phyloP scores from a whole-genome alignment of 2,797 vertebrate genomes.

The Orientallactaga sibirica region DNA sequence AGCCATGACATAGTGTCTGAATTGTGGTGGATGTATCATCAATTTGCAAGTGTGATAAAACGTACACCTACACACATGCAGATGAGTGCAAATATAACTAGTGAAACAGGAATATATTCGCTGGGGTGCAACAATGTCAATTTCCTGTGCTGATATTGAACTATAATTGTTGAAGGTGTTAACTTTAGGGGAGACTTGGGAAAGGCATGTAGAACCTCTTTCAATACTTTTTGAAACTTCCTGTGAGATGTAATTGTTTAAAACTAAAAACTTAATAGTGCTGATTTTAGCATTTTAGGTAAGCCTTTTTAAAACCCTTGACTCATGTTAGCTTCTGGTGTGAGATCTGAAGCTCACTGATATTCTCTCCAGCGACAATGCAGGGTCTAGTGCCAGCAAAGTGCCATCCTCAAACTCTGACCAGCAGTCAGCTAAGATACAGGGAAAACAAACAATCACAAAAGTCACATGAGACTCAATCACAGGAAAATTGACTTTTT shows the following conservation, averaged over 20 bases:
- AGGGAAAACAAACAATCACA: not conserved
- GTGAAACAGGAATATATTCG: not conserved
- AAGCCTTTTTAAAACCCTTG: not conserved
- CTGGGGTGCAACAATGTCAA: not conserved
- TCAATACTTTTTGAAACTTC: not conserved
- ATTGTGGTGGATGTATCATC: not conserved
- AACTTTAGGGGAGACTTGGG: not conserved
- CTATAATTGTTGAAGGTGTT: not conserved
- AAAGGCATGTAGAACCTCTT: not conserved
- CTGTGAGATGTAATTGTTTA: not conserved
- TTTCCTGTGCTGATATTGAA: not conserved
- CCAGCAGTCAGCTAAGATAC: not conserved
- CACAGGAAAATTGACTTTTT: not conserved
- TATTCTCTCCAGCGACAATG: not conserved
- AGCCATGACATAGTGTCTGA: not conserved
- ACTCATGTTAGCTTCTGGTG: not conserved
- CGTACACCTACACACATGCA: not conserved
- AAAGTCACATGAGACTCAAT: not conserved
- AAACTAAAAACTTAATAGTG: not conserved
- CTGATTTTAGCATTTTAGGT: not conserved
- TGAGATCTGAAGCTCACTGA: not conserved
- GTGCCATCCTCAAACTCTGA: not conserved
- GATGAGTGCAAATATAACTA: not conserved
- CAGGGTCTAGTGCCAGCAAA: not conserved
- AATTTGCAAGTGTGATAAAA: not conserved